phyloP scores from a whole-genome alignment of 37 sponge, comb jelly and placozoan genomes.

The Beroe forskalii region DNA sequence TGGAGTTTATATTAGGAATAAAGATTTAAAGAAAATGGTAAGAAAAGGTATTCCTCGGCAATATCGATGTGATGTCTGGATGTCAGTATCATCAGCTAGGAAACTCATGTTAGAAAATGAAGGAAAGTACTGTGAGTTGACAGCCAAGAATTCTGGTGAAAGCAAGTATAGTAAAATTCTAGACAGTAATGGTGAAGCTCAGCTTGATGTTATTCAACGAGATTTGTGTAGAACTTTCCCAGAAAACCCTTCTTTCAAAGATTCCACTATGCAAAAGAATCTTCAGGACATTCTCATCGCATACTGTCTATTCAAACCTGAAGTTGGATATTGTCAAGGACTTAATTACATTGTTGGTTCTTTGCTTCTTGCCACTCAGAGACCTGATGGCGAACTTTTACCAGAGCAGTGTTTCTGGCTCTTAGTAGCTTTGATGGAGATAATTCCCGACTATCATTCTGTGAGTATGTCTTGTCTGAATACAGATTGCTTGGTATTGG shows the following conservation, averaged over 20 bases:
- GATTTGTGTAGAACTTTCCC: conserved; percentile 19
- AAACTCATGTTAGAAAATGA: not conserved
- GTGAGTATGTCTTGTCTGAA: not conserved
- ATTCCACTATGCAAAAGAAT: conserved; percentile 9
- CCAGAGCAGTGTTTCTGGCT: conserved; percentile 66
- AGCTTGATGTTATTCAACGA: not conserved
- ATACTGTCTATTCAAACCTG: not conserved
- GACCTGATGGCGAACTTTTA: not conserved
- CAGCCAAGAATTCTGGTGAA: not conserved
- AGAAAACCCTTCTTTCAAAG: conserved; percentile 1
- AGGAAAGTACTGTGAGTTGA: not conserved
- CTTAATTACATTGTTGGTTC: conserved; percentile 50
- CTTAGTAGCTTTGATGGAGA: conserved; percentile 30
- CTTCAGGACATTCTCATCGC: conserved; percentile 1
- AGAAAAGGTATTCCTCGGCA: conserved; percentile 9
- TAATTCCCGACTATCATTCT: conserved; percentile 41
- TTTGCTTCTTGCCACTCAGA: conserved; percentile 44
- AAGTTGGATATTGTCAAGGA: conserved; percentile 54
- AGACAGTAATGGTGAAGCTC: not conserved
- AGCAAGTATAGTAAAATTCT: not conserved
- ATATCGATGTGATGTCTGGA: conserved; percentile 4
- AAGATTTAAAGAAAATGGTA: conserved; percentile 16
- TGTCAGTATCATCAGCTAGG: conserved; percentile 1
- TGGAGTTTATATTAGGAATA: not conserved
- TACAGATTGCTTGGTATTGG: not conserved